A percentile compares a stretch with the other conserved stretches of the same genome.
phyloP scores from a whole-genome alignment of 2,797 vertebrate species.

The Takifugu rubripes region DNA sequence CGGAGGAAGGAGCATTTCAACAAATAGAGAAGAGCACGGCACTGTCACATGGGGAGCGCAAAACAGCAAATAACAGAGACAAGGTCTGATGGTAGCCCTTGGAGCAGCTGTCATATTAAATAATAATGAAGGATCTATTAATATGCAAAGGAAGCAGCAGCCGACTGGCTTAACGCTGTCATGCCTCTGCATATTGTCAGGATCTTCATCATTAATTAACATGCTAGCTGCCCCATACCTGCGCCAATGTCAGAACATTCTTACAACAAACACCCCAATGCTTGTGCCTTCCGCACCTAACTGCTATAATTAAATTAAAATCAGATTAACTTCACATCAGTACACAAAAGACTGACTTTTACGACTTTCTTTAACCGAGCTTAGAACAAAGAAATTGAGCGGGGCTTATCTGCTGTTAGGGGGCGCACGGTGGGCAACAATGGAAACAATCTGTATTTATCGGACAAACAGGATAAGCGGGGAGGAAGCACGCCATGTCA shows the following conservation, averaged over 20 bases:
- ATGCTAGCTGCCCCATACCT: slow-evolving; percentile 86
- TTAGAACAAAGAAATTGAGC: slow-evolving; percentile 14
- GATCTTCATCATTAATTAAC: slow-evolving; percentile 90
- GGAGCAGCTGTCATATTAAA: slow-evolving; percentile 90
- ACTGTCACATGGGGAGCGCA: slow-evolving; percentile 78
- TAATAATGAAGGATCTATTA: slow-evolving; percentile 90
- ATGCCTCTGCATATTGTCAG: slow-evolving; percentile 88
- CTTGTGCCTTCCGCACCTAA: slow-evolving; percentile 77
- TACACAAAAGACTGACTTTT: slow-evolving; percentile 73
- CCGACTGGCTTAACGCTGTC: slow-evolving; percentile 86
- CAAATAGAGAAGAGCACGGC: slow-evolving; percentile 77
- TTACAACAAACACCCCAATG: slow-evolving; percentile 81
- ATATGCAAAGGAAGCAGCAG: slow-evolving; percentile 87
- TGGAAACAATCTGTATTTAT: slow-evolving; percentile 69
- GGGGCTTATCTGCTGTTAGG: slow-evolving; percentile 62
- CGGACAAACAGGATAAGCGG: slow-evolving; percentile 44
- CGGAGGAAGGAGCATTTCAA: slow-evolving; percentile 52
- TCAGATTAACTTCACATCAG: slow-evolving; percentile 82
- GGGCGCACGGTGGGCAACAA: slow-evolving; percentile 50
- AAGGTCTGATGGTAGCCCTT: slow-evolving; percentile 84
- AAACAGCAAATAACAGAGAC: slow-evolving; percentile 85
- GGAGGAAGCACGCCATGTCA: slow-evolving; percentile 59
- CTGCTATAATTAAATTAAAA: slow-evolving; percentile 83
- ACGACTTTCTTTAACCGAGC: slow-evolving; percentile 50
- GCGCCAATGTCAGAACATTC: slow-evolving; percentile 86